Evolutionary conservation across 2,888 invertebrate species (phyloP).

Genomic region (Drosophila acutilabella): DNA sequence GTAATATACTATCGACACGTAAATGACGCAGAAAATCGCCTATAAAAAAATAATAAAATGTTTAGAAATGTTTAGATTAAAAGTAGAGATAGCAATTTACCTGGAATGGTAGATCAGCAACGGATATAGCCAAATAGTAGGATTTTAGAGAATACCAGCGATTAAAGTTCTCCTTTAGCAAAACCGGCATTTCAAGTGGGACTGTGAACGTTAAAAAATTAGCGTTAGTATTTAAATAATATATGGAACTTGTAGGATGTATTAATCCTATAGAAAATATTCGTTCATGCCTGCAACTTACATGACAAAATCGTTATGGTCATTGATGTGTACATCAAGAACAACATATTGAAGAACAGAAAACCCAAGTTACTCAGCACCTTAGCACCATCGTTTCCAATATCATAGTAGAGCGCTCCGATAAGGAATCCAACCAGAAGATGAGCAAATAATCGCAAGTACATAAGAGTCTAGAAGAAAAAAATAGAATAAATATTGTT

Average conservation of each 20-base stretch:
- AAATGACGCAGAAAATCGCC: slow-evolving; percentile 96
- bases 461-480: slow-evolving; percentile 93
- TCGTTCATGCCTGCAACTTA: slow-evolving; percentile 86
- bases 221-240: not conserved
- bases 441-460: slow-evolving; percentile 96
- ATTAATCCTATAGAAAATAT: not conserved
- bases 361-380: slow-evolving; percentile 98
- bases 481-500: not conserved
- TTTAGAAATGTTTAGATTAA: too few species aligned
- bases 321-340: slow-evolving; percentile 99
- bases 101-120: slow-evolving; percentile 99
- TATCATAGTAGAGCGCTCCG: slow-evolving; percentile 97
- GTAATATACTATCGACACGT: slow-evolving; percentile 96
- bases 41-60: slow-evolving; percentile 83
- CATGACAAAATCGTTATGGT: slow-evolving; percentile 99
- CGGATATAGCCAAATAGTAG: slow-evolving; percentile 97
- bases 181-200: slow-evolving; percentile 97
- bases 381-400: slow-evolving; percentile 97
- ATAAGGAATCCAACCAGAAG: slow-evolving; percentile 96
- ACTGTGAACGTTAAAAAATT: slow-evolving; percentile 86
- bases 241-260: too few species aligned
- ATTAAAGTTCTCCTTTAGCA: slow-evolving; percentile 97
- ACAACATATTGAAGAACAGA: slow-evolving; percentile 99
- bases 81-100: slow-evolving; percentile 85
- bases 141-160: slow-evolving; percentile 98